These are phyloP conservation scores for Sarcophaga bullata DNA, from an alignment of 1,140 invertebrate genomes.

Conservation along the genomic window DNA sequence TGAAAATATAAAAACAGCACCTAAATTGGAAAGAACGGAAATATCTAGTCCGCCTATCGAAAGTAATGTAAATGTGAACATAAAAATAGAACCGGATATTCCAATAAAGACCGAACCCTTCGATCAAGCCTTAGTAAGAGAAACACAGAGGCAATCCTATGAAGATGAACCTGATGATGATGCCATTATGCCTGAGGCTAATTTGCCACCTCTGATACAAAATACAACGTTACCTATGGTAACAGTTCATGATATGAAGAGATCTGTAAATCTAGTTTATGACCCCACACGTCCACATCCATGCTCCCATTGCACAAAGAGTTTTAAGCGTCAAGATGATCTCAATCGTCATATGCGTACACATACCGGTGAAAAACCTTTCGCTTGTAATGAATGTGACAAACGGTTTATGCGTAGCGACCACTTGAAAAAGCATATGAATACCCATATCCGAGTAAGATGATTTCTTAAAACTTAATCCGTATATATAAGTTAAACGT, in stretches of 20 bases:
- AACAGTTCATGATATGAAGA: background rate
- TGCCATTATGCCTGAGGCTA: conserved; percentile 36
- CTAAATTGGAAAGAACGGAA: background rate
- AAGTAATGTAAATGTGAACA: background rate
- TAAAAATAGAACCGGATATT: background rate
- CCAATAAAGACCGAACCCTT: background rate
- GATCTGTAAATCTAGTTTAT: conserved; percentile 49
- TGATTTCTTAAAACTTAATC: conserved; percentile 30
- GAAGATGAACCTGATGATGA: conserved; percentile 30
- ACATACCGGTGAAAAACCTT: conserved; percentile 84
- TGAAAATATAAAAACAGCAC: conserved; percentile 54
- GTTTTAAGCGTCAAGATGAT: conserved; percentile 88
- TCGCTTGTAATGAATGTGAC: conserved; percentile 76
- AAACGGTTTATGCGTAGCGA: conserved; percentile 86
- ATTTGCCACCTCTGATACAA: background rate
- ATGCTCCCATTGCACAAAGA: conserved; percentile 78
- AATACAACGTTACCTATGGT: too few relatives aligned
- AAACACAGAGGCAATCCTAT: background rate
- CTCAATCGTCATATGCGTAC: conserved; percentile 85
- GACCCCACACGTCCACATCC: conserved; percentile 78
- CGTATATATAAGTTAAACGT: too few relatives aligned
- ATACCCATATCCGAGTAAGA: conserved; percentile 75
- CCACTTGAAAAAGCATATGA: conserved; percentile 85
- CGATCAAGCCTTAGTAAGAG: background rate
- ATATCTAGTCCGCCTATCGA: background rate